Evolutionary conservation across 1,140 invertebrate species (phyloP), one percentile per base, ranked within the genome.

Genomic region (Drosophila seguyi): DNA sequence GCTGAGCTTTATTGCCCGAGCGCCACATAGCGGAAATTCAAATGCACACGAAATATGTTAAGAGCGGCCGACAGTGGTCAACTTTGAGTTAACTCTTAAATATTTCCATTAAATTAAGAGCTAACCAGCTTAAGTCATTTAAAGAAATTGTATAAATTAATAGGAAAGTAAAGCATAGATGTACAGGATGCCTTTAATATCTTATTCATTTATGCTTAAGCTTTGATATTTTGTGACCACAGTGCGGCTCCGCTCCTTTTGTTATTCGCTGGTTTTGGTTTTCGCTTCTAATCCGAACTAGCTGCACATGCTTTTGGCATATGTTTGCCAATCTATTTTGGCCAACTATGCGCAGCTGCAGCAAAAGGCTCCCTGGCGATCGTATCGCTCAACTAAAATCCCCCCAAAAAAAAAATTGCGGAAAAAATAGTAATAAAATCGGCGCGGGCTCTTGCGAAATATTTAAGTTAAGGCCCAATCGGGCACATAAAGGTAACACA

Each of bases 21-120:
- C 67, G 79, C 67, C 76, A 79, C 75, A 90, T 88, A 88, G 85
- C 85, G 85, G 85, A 88, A 88, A 88, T 90, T 88, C 81, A 88
- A 88, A 88, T 88, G 81, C 85, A 85, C 74, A 79, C 81, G 71
- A 88, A 90, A 88, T 85, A 88, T 85, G 81, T 90, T 81, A 47
- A 81, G 63, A 79, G 50, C 39, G 45, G 31, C 44, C 36, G 29
- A 41, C 52, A 53, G 52, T 53, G 52, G 52, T 53, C 52, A 53
- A 6, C 13, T 20, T 20, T 1, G 48, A 34, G 18, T 8, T 52
- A 8, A 3, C 31, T 53, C 52, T 53, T 36, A 16, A 11, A 38
- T 36, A n/a, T 38, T 16, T 53, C 16, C 20, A 53, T 22, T 36
- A 22, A 53, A 36, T 53, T 22, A 53, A 53, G 31, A 53, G 52